Conservation (phyloP, 2,888 invertebrate species). For the Drosophila putrida region DNA sequence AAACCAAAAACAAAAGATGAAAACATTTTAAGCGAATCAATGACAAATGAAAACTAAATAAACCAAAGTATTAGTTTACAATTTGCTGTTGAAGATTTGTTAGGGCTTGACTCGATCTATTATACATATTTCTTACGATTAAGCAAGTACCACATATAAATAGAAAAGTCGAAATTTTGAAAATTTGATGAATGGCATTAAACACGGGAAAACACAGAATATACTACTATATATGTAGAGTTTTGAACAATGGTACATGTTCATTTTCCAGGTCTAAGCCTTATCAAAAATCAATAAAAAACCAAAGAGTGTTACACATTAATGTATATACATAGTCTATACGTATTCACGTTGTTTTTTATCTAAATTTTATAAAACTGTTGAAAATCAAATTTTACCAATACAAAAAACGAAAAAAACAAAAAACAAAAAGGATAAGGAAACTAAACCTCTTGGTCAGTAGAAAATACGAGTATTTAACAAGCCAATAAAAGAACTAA, state of each 20-base stretch:
- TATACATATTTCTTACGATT: constrained; percentile 2
- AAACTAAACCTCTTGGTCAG: constrained; percentile 38
- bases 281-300: constrained; percentile 30
- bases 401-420: constrained; percentile 18
- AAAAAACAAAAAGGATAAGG: constrained; percentile 11
- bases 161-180: constrained; percentile 49
- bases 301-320: constrained; percentile 41
- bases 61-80: constrained; percentile 12
- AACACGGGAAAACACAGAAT: neutral
- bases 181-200: constrained; percentile 30
- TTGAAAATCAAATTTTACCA: constrained; percentile 73
- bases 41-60: neutral
- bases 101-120: constrained; percentile 1
- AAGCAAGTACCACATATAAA: constrained; percentile 2
- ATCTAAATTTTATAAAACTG: constrained; percentile 64
- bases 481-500: constrained; percentile 46
- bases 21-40: neutral
- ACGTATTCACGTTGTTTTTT: constrained; percentile 42
- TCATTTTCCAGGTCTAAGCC: constrained; percentile 58
- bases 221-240: constrained; percentile 15
- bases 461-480: constrained; percentile 30
- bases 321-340: constrained; percentile 50
- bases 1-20: too few relatives aligned
- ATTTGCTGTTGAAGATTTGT: constrained; percentile 12
- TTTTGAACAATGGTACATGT: constrained; percentile 9